These are phyloP conservation scores for Dendrocincla fuliginosa DNA, from an alignment of 2,797 vertebrate genomes.

Conservation along the genomic window DNA sequence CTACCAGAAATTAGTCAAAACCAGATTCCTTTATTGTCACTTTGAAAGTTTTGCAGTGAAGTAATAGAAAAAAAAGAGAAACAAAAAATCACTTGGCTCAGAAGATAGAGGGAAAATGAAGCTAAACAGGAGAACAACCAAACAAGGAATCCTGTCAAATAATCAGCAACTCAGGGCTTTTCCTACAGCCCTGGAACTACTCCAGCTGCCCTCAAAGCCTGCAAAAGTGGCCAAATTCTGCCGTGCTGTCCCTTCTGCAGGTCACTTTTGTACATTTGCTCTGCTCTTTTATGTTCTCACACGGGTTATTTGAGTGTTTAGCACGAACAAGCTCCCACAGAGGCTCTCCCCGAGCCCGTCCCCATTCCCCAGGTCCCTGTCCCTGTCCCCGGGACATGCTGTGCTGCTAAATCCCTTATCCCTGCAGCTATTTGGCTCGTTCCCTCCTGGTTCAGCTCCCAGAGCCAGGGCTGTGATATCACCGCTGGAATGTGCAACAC, in stretches of 20 bases:
- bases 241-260: accelerated
- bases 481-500: conserved; percentile 22
- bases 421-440: background rate
- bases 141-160: background rate
- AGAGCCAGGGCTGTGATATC: background rate
- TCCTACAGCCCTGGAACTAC: background rate
- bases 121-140: accelerated
- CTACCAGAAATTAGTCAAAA: background rate
- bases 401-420: background rate
- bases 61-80: background rate
- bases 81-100: background rate
- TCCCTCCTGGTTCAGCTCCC: background rate
- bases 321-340: accelerated
- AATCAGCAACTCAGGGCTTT: background rate
- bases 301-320: accelerated
- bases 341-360: background rate
- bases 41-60: background rate
- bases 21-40: accelerated
- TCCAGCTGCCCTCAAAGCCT: background rate
- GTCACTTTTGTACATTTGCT: accelerated
- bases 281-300: background rate
- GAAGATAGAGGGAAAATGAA: background rate
- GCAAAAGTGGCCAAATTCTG: background rate
- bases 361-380: background rate
- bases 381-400: background rate